phyloP scores from a whole-genome alignment of 2,113 vertebrate genomes.

The Osmerus mordax region DNA sequence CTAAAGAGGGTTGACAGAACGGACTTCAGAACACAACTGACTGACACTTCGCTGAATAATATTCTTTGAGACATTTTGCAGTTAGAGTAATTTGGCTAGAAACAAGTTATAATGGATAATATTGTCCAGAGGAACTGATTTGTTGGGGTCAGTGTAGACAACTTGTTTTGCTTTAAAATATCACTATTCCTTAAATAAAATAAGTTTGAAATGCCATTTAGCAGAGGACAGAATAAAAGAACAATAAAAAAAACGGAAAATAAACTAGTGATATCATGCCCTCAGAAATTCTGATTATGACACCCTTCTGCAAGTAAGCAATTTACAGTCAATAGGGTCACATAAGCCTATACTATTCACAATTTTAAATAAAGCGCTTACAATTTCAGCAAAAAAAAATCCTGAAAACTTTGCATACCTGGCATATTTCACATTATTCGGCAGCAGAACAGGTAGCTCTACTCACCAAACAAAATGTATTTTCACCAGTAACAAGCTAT shows the following conservation, averaged over 20 bases:
- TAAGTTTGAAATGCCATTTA: not conserved
- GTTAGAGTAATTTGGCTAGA: not conserved
- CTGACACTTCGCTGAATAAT: too few relatives aligned
- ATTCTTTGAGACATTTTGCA: not conserved
- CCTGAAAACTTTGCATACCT: not conserved
- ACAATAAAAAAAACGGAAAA: not conserved
- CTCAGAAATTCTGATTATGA: not conserved
- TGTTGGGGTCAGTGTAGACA: not conserved
- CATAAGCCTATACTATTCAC: conserved; percentile 7
- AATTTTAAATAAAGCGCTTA: conserved; percentile 17
- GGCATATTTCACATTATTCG: not conserved
- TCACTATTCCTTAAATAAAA: not conserved
- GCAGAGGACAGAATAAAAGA: not conserved
- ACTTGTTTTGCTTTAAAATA: not conserved
- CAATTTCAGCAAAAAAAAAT: not conserved
- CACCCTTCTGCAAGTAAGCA: not conserved
- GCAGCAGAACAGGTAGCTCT: not conserved
- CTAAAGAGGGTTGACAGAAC: too few relatives aligned
- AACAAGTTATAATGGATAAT: not conserved
- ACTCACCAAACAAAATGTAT: not conserved
- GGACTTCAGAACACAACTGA: too few relatives aligned
- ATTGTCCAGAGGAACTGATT: not conserved
- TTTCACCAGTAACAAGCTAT: not conserved
- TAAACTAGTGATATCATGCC: not conserved
- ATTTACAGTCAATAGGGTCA: not conserved